Conservation (phyloP, 2,888 invertebrate species). For the Gari tellinella region DNA sequence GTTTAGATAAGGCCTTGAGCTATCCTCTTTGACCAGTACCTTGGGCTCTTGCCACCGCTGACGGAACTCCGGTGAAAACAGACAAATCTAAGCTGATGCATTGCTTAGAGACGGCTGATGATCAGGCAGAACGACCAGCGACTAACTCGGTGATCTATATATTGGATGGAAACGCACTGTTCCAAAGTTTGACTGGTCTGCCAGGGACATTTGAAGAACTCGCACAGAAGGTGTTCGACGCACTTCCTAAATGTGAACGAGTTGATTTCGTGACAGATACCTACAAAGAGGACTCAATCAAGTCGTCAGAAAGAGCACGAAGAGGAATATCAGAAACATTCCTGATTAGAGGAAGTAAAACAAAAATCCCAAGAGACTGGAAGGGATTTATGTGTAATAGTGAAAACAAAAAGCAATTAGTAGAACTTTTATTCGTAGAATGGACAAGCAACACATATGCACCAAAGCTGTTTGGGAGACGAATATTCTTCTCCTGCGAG, state of each 20-base stretch:
- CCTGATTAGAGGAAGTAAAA: conserved; percentile 16
- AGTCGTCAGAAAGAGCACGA: conserved; percentile 2
- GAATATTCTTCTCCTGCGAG: not conserved
- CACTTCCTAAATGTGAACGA: too few relatives aligned
- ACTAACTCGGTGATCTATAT: conserved; percentile 7
- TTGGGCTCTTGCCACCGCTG: conserved; percentile 49
- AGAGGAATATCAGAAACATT: conserved; percentile 1
- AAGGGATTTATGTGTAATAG: conserved; percentile 32
- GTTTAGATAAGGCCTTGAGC: conserved; percentile 30
- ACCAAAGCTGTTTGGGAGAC: not conserved
- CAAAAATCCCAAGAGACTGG: conserved; percentile 27
- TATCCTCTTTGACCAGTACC: conserved; percentile 50
- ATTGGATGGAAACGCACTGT: conserved; percentile 31
- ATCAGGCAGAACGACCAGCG: conserved; percentile 2
- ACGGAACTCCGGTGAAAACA: conserved; percentile 50
- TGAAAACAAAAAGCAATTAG: conserved; percentile 34
- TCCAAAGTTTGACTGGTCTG: conserved; percentile 7
- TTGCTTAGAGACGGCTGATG: conserved; percentile 7
- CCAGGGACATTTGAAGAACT: conserved; percentile 38
- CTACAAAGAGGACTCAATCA: not conserved
- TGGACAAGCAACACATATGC: conserved; percentile 26
- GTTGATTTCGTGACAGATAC: conserved; percentile 21
- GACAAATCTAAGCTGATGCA: conserved; percentile 45
- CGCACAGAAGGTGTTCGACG: not conserved
- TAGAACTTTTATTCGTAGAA: conserved; percentile 15